Evolutionary conservation across 2,797 vertebrate genomes (phyloP), one percentile per base, ranked within the genome.

Genomic region (Melanotaenia trifasciata): DNA sequence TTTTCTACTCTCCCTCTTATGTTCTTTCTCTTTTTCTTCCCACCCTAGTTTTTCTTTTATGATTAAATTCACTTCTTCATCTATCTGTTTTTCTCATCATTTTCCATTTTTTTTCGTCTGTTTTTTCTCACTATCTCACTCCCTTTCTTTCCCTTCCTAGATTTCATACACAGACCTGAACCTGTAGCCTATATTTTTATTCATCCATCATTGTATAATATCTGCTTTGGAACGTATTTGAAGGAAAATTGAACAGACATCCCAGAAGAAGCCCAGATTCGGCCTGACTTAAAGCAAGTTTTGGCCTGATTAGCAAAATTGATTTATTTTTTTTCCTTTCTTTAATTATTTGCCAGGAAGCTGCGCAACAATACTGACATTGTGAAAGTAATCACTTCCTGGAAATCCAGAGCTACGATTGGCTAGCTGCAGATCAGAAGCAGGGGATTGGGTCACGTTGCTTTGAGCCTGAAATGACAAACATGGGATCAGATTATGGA

Each of bases 311-410:
- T 85, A 88, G 61, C 0, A 35, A 61, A 85, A 85, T 86, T 68
- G 79, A 68, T 63, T 73, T 75, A 65, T 63, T 78, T 77, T 78
- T 77, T 71, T 69, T 5, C 2, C 62, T 67, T 72, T 67, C 20
- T 26, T 54, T 51, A 79, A 66, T 74, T 70, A 78, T 68, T 79
- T 77, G 65, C 65, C 63, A 54, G 65, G 78, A 84, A 76, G 43
- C 74, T 69, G 70, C 24, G 26, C 71, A 90, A 92, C 87, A 90
- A 88, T 86, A 61, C 80, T 50, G 74, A 80, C 72, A 85, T 88
- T 90, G 88, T 90, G 64, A 60, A 65, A 79, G 35, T 84, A 89
- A 89, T 88, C 80, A 47, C 84, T 81, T 86, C 78, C 74, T 74
- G 70, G 70, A 85, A 89, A 77, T 67, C 30, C 64, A 60, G 58